These are phyloP conservation scores for Schizotus pectinicornis DNA, from an alignment of 2,888 invertebrate species.

Conservation along the genomic window DNA sequence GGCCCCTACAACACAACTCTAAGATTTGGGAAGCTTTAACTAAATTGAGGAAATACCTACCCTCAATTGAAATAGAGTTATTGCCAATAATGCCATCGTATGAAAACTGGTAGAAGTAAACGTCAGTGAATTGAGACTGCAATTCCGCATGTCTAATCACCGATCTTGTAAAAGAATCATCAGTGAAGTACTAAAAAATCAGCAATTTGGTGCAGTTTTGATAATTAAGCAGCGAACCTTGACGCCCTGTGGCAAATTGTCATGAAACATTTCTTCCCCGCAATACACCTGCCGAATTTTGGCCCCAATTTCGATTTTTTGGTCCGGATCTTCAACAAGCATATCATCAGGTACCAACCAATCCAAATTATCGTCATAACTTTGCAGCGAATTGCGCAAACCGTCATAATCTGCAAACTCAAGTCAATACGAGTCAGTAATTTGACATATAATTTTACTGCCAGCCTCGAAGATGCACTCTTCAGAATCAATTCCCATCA, in stretches of 20 bases:
- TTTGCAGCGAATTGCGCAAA: neutral
- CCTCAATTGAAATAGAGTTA: slow-evolving; percentile 23
- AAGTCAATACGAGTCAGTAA: neutral
- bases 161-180: slow-evolving; percentile 32
- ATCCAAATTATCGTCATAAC: too few species aligned
- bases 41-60: slow-evolving; percentile 20
- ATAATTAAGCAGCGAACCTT: neutral
- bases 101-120: slow-evolving; percentile 35
- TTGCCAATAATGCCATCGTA: slow-evolving; percentile 24
- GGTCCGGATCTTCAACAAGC: too few species aligned
- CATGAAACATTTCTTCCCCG: too few species aligned
- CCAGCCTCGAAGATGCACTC: slow-evolving; percentile 14
- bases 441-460: too few species aligned
- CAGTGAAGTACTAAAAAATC: slow-evolving; percentile 10
- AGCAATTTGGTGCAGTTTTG: neutral
- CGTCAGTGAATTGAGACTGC: slow-evolving; percentile 32
- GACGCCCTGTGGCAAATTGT: too few species aligned
- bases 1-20: slow-evolving; percentile 52
- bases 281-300: too few species aligned
- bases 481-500: slow-evolving; percentile 36
- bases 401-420: neutral
- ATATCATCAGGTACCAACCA: too few species aligned
- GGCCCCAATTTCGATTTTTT: too few species aligned
- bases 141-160: slow-evolving; percentile 34
- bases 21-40: neutral